Conservation (phyloP, 1,140 invertebrate genomes). For the Drosophila saltans region DNA sequence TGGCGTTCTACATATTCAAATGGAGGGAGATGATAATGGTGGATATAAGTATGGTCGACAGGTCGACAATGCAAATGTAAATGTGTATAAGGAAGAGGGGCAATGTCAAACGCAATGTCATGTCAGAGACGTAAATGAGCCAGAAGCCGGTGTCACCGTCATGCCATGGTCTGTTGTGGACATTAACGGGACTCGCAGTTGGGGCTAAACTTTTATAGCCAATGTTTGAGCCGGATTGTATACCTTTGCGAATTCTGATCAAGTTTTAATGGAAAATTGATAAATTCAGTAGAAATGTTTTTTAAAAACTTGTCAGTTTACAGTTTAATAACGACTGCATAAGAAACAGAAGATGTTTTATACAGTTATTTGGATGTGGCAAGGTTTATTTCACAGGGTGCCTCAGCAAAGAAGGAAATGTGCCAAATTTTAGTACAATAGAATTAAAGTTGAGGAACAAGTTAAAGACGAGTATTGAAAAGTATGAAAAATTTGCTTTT, state of each 20-base stretch:
- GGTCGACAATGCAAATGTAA: neutral
- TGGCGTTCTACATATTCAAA: slow-evolving; percentile 41
- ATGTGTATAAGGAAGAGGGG: neutral
- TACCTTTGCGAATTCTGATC: neutral
- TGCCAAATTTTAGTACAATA: neutral
- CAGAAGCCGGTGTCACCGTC: slow-evolving; percentile 45
- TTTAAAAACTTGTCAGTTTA: too few species aligned
- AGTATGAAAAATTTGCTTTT: too few species aligned
- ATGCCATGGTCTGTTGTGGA: slow-evolving; percentile 64
- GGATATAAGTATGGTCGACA: neutral
- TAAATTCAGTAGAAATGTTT: too few species aligned
- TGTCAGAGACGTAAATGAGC: slow-evolving; percentile 2
- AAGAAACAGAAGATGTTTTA: too few species aligned
- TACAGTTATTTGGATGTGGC: too few species aligned
- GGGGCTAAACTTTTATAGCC: slow-evolving; percentile 46
- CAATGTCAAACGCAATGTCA: neutral
- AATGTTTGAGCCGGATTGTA: too few species aligned
- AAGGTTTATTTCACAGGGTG: too few species aligned
- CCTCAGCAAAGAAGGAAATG: neutral
- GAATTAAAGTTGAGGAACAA: too few species aligned
- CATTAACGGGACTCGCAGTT: slow-evolving; percentile 63
- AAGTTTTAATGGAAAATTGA: neutral
- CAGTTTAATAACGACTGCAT: too few species aligned
- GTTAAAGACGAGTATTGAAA: too few species aligned
- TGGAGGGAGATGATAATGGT: slow-evolving; percentile 6